Percentiles rank a stretch among this genome's conserved stretches.
phyloP scores from a whole-genome alignment of 2,888 invertebrate genomes.

The Hartigia nigra region DNA sequence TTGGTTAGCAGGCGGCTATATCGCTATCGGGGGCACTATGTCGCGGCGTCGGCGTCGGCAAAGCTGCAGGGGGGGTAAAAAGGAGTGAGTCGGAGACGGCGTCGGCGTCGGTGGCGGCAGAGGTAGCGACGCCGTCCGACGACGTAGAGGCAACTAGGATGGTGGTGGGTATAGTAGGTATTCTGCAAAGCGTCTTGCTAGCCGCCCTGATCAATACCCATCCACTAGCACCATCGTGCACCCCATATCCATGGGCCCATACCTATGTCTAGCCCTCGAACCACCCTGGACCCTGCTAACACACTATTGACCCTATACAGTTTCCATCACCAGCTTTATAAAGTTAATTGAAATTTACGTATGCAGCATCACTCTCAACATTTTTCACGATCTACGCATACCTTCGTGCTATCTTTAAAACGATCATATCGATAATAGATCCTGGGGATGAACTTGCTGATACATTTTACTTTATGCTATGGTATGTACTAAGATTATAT shows the following conservation, averaged over 20 bases:
- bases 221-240: constrained; percentile 40
- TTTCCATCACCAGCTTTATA: constrained; percentile 52
- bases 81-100: constrained; percentile 12
- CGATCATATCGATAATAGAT: not conserved
- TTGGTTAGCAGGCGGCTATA: constrained; percentile 53
- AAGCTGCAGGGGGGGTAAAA: constrained; percentile 26
- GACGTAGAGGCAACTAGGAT: constrained; percentile 3
- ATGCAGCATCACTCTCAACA: not conserved
- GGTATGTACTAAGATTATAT: not conserved
- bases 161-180: constrained; percentile 50
- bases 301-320: constrained; percentile 52
- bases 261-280: constrained; percentile 42
- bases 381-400: not conserved
- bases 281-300: constrained; percentile 38
- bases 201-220: constrained; percentile 58
- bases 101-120: constrained; percentile 21
- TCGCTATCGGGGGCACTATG: constrained; percentile 62
- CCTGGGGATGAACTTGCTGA: not conserved
- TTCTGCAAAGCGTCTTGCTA: constrained; percentile 56
- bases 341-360: constrained; percentile 49
- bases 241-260: constrained; percentile 41
- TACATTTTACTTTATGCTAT: not conserved
- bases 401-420: not conserved
- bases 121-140: not conserved
- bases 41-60: constrained; percentile 50